These are phyloP conservation scores for Phrynosoma blainvillii DNA, from an alignment of 2,113 vertebrate genomes.

Conservation along the genomic window DNA sequence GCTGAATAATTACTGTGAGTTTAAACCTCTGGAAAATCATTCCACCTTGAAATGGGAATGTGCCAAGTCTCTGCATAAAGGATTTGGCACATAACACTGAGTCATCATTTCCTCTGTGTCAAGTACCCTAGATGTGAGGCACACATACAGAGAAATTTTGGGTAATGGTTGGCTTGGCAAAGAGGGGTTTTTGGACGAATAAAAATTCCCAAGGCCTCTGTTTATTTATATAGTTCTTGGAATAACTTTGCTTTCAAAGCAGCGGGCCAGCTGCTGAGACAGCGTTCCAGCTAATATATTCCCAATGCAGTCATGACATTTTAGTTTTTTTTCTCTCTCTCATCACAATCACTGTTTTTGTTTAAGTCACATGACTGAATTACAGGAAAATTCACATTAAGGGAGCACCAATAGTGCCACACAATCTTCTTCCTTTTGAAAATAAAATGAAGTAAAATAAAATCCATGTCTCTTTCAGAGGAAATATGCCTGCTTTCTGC, in stretches of 20 bases:
- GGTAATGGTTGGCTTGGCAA: conserved; percentile 66
- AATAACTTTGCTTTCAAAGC: conserved; percentile 76
- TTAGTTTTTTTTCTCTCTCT: conserved; percentile 69
- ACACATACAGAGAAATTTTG: conserved; percentile 63
- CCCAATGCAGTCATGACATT: conserved; percentile 66
- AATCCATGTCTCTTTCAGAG: neutral
- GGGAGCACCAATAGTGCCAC: conserved; percentile 46
- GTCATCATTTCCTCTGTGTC: conserved; percentile 37
- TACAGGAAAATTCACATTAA: conserved; percentile 69
- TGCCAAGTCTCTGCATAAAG: conserved; percentile 45
- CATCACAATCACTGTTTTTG: conserved; percentile 68
- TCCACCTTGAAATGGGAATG: conserved; percentile 42
- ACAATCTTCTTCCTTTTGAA: conserved; percentile 44
- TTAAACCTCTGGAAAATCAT: conserved; percentile 57
- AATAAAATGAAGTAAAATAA: neutral
- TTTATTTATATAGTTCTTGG: conserved; percentile 86
- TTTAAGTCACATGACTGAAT: conserved; percentile 71
- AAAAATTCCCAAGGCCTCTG: conserved; percentile 82
- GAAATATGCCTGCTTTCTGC: conserved; percentile 7
- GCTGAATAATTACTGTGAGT: conserved; percentile 28
- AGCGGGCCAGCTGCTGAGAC: conserved; percentile 74
- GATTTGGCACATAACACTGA: conserved; percentile 40
- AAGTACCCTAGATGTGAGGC: conserved; percentile 58
- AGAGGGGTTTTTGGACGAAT: conserved; percentile 68
- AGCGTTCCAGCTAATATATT: conserved; percentile 72